phyloP scores from a whole-genome alignment of 1,140 invertebrate species.

The Oryctes rhinoceros region DNA sequence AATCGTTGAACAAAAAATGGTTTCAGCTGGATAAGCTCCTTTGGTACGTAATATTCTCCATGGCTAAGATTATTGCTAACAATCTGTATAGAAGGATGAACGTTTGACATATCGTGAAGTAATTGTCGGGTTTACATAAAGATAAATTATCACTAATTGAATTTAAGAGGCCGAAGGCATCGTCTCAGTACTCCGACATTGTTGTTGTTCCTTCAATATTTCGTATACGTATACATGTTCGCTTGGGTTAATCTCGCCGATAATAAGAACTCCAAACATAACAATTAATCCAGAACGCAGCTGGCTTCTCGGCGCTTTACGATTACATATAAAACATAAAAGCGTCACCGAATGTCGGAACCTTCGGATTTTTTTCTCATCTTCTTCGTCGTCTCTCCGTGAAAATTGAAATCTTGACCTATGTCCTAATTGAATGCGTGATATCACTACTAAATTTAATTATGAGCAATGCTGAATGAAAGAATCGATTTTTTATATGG shows the following conservation, averaged over 20 bases:
- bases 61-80: no score
- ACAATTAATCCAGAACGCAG: conserved; percentile 17
- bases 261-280: conserved; percentile 23
- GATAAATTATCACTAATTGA: conserved; percentile 8
- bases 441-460: conserved; percentile 33
- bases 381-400: not conserved
- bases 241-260: not conserved
- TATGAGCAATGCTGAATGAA: conserved; percentile 17
- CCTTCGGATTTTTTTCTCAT: no score
- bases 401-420: conserved; percentile 37
- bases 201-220: not conserved
- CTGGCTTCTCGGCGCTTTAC: conserved; percentile 16
- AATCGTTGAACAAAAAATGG: no score
- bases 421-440: conserved; percentile 26
- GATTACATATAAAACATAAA: conserved; percentile 27
- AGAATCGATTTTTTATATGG: not conserved
- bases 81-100: no score
- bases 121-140: conserved; percentile 6
- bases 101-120: not conserved
- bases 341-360: not conserved
- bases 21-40: no score
- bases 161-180: not conserved
- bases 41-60: not conserved
- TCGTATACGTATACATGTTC: not conserved
- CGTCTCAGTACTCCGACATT: not conserved